Base-by-base conservation (phyloP, 2,888 invertebrate species). In the Synergus umbraculus region DNA sequence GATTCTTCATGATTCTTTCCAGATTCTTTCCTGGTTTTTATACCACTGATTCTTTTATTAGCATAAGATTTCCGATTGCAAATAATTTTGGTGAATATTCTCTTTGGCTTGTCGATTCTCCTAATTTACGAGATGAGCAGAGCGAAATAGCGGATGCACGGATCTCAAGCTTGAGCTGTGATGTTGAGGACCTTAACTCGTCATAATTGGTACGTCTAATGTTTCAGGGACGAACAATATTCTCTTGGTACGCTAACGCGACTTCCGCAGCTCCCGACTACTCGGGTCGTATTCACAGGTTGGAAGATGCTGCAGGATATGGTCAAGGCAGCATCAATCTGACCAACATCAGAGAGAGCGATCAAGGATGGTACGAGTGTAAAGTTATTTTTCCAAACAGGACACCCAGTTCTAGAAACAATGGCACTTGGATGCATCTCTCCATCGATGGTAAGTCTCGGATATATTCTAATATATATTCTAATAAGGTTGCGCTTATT, bases 291-390 rank as follows among this genome's bases (percentile, higher is more conserved):
- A 94, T 97, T 86, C 94, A 94, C 83, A 93, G 96, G 78, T 93
- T 96, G 76, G 94, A 93, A 79, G 93, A 91, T 84, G 91, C 92
- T 82, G 93, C 93, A 76, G 93, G 94, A 43, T 93, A 93, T 81
- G 96, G 95, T 29, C 93, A 94, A 85, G 96, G 96, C 86, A 95
- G 96, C 86, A 95, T 97, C 87, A 97, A 98, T 93, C 93, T 98
- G 84, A 97, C 96, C 79, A 95, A 96, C 85, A 97, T 98, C 87
- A 94, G 97, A 83, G 97, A 97, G 92, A 95, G 96, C 76, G 98
- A 98, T 93, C 96, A 96, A 89, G 98, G 98, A 85, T 97, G 97
- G 95, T 98, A 97, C 93, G 97, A 97, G 93, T 98, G 98, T 93
- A 95, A 95, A 90, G 96, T 98, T 83, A 94, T 96, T 89, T 98